phyloP scores from a whole-genome alignment of 2,113 vertebrate species.

The Notiomystis cincta region DNA sequence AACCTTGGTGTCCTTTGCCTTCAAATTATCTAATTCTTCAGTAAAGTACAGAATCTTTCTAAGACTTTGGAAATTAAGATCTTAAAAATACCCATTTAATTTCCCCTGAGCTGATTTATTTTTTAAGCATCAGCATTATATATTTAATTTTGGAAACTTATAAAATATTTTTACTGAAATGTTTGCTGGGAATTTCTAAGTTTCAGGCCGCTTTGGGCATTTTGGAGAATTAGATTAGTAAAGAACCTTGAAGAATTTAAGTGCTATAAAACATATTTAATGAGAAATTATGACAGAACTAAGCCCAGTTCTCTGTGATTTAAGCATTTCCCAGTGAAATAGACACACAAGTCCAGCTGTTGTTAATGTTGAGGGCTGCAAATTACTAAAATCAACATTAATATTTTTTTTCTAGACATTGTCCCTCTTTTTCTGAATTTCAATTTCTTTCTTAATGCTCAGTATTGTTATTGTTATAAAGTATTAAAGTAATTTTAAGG shows the following conservation, averaged over 20 bases:
- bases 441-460: not conserved
- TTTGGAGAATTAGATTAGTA: conserved; percentile 27
- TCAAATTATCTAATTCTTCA: not conserved
- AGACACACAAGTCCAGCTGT: not conserved
- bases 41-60: not conserved
- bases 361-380: not conserved
- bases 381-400: not conserved
- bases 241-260: conserved; percentile 10
- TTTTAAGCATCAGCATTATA: not conserved
- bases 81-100: not conserved
- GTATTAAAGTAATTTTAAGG: not conserved
- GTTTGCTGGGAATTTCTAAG: not conserved
- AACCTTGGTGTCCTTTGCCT: not conserved
- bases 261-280: not conserved
- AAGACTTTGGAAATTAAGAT: not conserved
- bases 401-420: not conserved
- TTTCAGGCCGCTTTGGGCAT: conserved; percentile 1
- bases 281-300: conserved; percentile 16
- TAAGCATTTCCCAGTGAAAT: not conserved
- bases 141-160: conserved; percentile 6
- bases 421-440: not conserved
- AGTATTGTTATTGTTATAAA: not conserved
- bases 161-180: not conserved
- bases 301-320: not conserved
- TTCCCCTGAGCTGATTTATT: not conserved